phyloP scores from a whole-genome alignment of 2,888 invertebrate species.

The Dicranocentrus wangi region DNA sequence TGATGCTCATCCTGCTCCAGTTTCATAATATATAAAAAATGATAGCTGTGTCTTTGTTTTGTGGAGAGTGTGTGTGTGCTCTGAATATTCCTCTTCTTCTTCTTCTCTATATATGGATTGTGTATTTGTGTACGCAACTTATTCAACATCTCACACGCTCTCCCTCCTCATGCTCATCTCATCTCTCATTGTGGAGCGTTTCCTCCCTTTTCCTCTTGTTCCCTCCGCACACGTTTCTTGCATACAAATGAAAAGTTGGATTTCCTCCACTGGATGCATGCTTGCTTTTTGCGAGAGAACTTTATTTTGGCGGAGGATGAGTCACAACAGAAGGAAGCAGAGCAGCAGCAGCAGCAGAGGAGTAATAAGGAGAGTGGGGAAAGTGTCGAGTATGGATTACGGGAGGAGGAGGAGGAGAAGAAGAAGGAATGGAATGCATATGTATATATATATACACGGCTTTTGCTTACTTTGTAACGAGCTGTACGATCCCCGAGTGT shows the following conservation, averaged over 20 bases:
- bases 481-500: constrained; percentile 80
- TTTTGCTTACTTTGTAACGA: constrained; percentile 84
- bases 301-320: neutral
- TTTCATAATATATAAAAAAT: no score
- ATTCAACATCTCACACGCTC: constrained; percentile 19
- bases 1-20: no score
- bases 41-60: no score
- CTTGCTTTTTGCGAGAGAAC: neutral
- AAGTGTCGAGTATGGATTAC: constrained; percentile 18
- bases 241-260: constrained; percentile 51
- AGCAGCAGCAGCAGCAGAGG: constrained; percentile 5
- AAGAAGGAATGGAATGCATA: neutral
- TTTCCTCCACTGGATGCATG: constrained; percentile 18
- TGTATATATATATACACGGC: constrained; percentile 5
- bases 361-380: neutral
- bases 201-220: constrained; percentile 10
- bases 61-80: no score
- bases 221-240: constrained; percentile 28
- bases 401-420: neutral
- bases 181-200: no score
- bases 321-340: neutral
- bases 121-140: neutral
- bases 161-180: constrained; percentile 7
- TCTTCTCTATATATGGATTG: neutral
- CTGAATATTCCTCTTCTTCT: no score